Conservation (phyloP, 2,113 vertebrate species). For the Tor tambroides region DNA sequence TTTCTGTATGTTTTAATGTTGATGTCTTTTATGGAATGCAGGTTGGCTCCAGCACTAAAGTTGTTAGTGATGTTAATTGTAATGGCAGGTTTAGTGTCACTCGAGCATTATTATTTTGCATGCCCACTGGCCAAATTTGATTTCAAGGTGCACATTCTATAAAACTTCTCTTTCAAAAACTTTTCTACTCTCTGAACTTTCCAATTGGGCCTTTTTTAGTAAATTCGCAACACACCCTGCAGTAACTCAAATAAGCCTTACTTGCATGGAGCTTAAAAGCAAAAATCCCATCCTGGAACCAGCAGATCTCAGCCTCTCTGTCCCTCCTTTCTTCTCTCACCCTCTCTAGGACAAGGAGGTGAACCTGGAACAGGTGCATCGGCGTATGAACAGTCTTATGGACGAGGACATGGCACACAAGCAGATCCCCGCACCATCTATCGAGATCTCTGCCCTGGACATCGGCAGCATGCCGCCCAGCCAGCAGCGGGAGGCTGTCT, state of each 20-base stretch:
- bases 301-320: constrained; percentile 77
- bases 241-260: constrained; percentile 30
- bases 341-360: constrained; percentile 94
- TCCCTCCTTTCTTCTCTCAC: constrained; percentile 59
- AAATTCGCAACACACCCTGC: constrained; percentile 31
- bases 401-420: constrained; percentile 98
- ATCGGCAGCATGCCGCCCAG: constrained; percentile 89
- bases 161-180: constrained; percentile 26
- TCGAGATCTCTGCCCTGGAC: constrained; percentile 97
- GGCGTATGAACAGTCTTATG: constrained; percentile 97
- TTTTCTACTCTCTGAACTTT: constrained; percentile 56
- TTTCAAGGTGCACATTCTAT: constrained; percentile 74
- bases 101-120: constrained; percentile 52
- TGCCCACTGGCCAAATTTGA: constrained; percentile 75
- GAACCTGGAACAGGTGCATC: constrained; percentile 96
- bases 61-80: not conserved
- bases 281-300: constrained; percentile 7
- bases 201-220: constrained; percentile 28
- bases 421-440: constrained; percentile 93
- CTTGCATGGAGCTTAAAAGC: constrained; percentile 51
- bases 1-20: not conserved
- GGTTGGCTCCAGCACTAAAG: constrained; percentile 30
- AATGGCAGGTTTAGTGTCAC: constrained; percentile 26
- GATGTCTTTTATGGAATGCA: not conserved
- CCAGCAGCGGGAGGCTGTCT: constrained; percentile 86